Evolutionary conservation across 2,113 vertebrate species (phyloP).

Genomic region (Rhineura floridana): DNA sequence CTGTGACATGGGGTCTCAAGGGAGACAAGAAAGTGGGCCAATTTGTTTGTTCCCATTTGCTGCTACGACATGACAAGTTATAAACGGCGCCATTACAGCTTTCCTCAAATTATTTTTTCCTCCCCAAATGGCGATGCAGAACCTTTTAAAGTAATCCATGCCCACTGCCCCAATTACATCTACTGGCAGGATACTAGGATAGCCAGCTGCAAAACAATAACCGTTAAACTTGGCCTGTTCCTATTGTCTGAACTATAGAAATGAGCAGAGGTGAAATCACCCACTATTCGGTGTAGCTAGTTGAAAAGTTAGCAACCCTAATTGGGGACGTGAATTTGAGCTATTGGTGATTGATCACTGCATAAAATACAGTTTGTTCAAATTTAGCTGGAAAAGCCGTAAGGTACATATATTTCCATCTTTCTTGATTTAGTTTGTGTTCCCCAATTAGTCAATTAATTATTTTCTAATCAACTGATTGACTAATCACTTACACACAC

Average conservation of each 20-base stretch:
- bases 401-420: conserved; percentile 5
- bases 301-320: background rate
- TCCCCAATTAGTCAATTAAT: conserved; percentile 59
- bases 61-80: background rate
- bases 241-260: background rate
- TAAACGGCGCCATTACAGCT: background rate
- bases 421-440: conserved; percentile 21
- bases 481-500: conserved; percentile 61
- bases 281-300: background rate
- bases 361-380: background rate
- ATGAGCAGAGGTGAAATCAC: background rate
- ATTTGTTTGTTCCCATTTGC: background rate
- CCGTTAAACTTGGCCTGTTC: background rate
- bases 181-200: background rate
- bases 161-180: background rate
- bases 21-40: conserved; percentile 50
- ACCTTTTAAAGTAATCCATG: background rate
- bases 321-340: background rate
- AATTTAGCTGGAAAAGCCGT: background rate
- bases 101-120: background rate
- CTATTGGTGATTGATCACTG: background rate
- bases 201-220: background rate
- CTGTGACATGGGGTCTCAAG: conserved; percentile 39
- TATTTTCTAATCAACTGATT: conserved; percentile 66
- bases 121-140: background rate